A percentile compares a stretch with the other conserved stretches of the same genome.
These are phyloP conservation scores for Elymnias hypermnestra DNA, from an alignment of 1,140 invertebrate genomes.

Conservation along the genomic window DNA sequence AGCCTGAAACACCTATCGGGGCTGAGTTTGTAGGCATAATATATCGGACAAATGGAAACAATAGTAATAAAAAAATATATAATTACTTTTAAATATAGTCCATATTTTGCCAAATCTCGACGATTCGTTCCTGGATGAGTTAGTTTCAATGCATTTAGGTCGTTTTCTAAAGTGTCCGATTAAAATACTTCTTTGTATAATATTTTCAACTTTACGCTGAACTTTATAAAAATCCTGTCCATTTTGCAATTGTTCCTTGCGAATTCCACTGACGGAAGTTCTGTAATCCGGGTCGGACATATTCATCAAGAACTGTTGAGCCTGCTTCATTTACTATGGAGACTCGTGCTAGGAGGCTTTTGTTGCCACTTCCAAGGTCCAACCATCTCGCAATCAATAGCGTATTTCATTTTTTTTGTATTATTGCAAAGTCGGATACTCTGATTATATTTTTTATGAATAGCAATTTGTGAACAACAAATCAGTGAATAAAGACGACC, in stretches of 20 bases:
- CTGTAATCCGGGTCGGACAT: constrained; percentile 14
- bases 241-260: not conserved
- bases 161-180: constrained; percentile 20
- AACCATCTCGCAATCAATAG: constrained; percentile 30
- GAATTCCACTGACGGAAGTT: constrained; percentile 12
- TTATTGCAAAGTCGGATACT: no score
- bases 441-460: no score
- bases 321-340: constrained; percentile 17
- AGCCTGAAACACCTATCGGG: no score
- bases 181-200: constrained; percentile 13
- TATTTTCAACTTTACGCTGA: constrained; percentile 1
- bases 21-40: no score
- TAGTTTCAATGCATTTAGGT: constrained; percentile 10
- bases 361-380: constrained; percentile 14
- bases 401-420: not conserved
- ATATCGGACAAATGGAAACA: no score
- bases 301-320: constrained; percentile 9
- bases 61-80: no score
- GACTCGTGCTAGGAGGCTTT: constrained; percentile 17
- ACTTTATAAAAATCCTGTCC: constrained; percentile 12
- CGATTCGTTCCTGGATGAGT: constrained; percentile 2
- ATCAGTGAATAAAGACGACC: no score
- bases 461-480: no score
- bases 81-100: not conserved
- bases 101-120: constrained; percentile 19